Base-by-base conservation (phyloP, 2,797 vertebrate genomes). In the Chiloscyllium punctatum region DNA sequence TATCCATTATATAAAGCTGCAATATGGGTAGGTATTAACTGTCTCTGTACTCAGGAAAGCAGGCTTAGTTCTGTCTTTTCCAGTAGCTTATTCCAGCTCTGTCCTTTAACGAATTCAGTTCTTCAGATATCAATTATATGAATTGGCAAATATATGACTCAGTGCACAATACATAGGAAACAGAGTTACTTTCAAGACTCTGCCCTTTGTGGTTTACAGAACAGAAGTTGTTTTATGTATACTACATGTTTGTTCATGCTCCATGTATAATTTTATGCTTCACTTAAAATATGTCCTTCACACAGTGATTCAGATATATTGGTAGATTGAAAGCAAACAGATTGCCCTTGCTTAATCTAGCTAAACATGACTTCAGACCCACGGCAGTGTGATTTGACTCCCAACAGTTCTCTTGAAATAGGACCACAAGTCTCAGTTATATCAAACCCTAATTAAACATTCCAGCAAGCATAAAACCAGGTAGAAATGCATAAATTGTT, bases 221-320 rank as follows among this genome's bases (percentile, higher is more conserved):
- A 88, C 86, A 88, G 51, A 88, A 97, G 97, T 96, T 96, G 97
- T 96, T 96, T 96, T 97, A 97, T 96, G 97, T 96, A 97, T 42
- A 72, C 92, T 87, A 95, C 95, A 79, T 95, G 88, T 95, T 90
- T 95, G 69, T 94, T 96, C 87, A 96, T 84, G 95, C 96, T 96
- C 95, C 94, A 90, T 96, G 96, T 88, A 88, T 88, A 88, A 88
- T 88, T 77, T 68, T 94, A 95, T 91, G 72, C 95, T 96, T 95
- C 95, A 96, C 96, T 95, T 91, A 92, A 95, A n/a, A 94, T 96
- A 96, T 96, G 95, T 96, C 95, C 95, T 94, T 94, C 95, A 92
- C 69, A 9, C 79, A 95, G 79, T 95, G 4, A 51, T 88, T 88
- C 51, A 88, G 4, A 57, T 53, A 57, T 53, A 57, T 88, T 57